These are phyloP conservation scores for Anthoscopus minutus DNA, from an alignment of 2,113 vertebrate genomes.

Conservation along the genomic window DNA sequence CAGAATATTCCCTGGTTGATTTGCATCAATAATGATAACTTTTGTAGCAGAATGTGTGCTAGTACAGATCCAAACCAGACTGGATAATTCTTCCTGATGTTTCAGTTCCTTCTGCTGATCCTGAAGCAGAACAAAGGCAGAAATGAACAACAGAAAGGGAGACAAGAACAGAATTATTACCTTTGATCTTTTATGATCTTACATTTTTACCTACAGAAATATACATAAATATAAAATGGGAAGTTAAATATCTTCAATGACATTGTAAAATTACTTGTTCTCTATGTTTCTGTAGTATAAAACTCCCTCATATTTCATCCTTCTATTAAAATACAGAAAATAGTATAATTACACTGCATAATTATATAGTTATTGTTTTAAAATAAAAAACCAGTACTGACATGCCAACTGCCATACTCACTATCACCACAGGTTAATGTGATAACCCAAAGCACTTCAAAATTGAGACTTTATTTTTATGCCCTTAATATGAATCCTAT, in stretches of 20 bases:
- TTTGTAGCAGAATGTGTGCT: slow-evolving; percentile 90
- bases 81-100: slow-evolving; percentile 90
- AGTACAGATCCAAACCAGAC: slow-evolving; percentile 98
- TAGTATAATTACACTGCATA: not conserved
- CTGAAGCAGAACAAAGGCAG: slow-evolving; percentile 57
- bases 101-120: slow-evolving; percentile 91
- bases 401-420: not conserved
- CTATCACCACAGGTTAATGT: not conserved
- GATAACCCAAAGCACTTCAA: not conserved
- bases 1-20: slow-evolving; percentile 92
- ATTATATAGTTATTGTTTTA: not conserved
- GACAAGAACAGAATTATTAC: not conserved
- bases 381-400: not conserved
- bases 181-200: not conserved
- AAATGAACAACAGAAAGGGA: not conserved
- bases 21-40: slow-evolving; percentile 90
- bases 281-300: not conserved
- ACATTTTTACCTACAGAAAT: not conserved
- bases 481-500: not conserved
- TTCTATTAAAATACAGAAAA: not conserved
- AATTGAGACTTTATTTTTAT: not conserved
- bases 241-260: not conserved
- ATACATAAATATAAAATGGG: not conserved
- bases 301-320: not conserved
- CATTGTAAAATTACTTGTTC: not conserved